Evolutionary conservation across 2,888 invertebrate species (phyloP), one percentile per base, ranked within the genome.

Genomic region (Sussaba pulchella): DNA sequence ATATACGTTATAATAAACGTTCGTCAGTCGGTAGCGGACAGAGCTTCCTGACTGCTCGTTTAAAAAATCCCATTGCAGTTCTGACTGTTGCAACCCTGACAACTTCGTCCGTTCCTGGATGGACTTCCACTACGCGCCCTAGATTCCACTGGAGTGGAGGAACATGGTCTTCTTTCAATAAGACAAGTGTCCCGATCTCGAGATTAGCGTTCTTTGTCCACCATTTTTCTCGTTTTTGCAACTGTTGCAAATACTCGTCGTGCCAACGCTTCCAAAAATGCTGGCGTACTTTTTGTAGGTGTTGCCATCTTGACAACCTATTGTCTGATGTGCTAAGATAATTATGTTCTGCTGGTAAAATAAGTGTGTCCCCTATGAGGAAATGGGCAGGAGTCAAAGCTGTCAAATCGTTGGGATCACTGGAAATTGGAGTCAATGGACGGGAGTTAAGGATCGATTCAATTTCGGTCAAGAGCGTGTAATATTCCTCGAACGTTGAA

Each of bases 111-210:
- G 67, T 43, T 45, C 89, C 89, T 17, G 87, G 87, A 70, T 87
- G 83, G 4, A 88, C 54, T 5, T 86, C 45, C 1, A 82, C 21
- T 5, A 89, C 79, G 45, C 88, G 54, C 6, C 87, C 88, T 0
- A 86, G 70, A 24, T 72, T 69, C 89, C 91, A 90, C 41, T 85
- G 78, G 12, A 84, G 36, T 4, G 87, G 87, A n/a, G 88, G 85
- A 8, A 84, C 50, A 24, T 86, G 82, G 43, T 88, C 86, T 24
- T 89, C 88, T 47, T 87, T 87, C 5, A 90, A 47, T 3, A 91
- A 64, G 0, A 90, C 89, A 31, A 90, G 12, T 1, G 85, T 79
- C 4, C 86, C 88, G 2, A 83, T 31, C 24, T 86, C 50, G 8
- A 90, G 4, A 36, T 67, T 74, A n/a, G 74, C 67, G 17, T 57